Base-by-base conservation (phyloP, 2,888 invertebrate genomes). In the Gortyna flavago region DNA sequence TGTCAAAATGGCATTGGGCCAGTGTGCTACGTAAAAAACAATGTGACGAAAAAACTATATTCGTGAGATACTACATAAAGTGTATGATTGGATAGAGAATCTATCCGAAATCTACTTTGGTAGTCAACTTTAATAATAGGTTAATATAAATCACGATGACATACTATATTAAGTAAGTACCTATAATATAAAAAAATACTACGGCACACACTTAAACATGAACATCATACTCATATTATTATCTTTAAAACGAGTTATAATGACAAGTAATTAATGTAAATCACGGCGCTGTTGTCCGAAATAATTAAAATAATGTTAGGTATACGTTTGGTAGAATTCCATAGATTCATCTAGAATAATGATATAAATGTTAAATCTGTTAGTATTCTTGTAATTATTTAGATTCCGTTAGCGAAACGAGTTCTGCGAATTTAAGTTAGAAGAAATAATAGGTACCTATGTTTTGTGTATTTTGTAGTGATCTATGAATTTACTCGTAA, bases 231-330 rank as follows among this genome's bases (percentile, higher is more conserved):
- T 13, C 25, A 9, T 72, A 80, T 84, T 80, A 80, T 79, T 82
- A 79, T 65, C 51, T 83, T 77, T 13, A 44, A 69, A 83, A 83
- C 83, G 25, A 77, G 83, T 80, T 83, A 25, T 44, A 83, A 83
- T 82, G 76, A 76, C 76, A 82, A 75, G 82, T 82, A 79, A 75
- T 79, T 82, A 79, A 79, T 82, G 79, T 79, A 79, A 79, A 79
- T 79, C 67, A 82, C 67, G 6, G 25, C 54, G 62, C 57, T 38
- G 78, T 90, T 77, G 79, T 78, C 67, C 66, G 64, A 79, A 79
- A 79, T 79, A 79, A 83, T 89, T 89, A 86, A 79, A 89, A 87
- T 87, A 86, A 81, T 84, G 68, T 82, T 81, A 69, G 75, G 66
- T 80, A 84, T 59, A 81, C n/a, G n/a, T 79, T 87, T 44, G 29